A percentile compares a stretch with the other conserved stretches of the same genome.
These are phyloP conservation scores for Poecilia picta DNA, from an alignment of 2,797 vertebrate species.

Conservation along the genomic window DNA sequence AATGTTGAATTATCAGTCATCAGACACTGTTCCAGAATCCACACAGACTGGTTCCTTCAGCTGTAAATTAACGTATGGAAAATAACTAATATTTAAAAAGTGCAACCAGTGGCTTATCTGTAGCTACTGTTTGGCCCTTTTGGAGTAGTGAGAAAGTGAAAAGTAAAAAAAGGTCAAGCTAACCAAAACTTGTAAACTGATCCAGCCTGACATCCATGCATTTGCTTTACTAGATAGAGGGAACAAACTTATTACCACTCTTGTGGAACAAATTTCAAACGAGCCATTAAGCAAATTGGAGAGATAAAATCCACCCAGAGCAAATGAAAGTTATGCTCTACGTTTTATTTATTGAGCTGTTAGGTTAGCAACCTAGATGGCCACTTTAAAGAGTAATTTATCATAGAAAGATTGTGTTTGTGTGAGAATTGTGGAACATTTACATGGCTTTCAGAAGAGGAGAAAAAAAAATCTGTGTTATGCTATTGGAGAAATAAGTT, in stretches of 20 bases:
- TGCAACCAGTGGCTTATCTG: constrained; percentile 70
- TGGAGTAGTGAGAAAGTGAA: constrained; percentile 81
- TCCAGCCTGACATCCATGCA: constrained; percentile 82
- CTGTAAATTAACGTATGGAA: background rate
- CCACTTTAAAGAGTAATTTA: background rate
- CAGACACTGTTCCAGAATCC: background rate
- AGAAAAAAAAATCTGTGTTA: constrained; percentile 53
- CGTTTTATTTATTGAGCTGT: background rate
- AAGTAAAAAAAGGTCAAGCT: constrained; percentile 73
- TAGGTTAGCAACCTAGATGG: constrained; percentile 8
- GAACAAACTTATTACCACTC: constrained; percentile 4
- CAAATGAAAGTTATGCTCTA: constrained; percentile 20
- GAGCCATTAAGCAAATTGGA: constrained; percentile 29
- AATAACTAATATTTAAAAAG: background rate
- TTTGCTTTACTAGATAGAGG: constrained; percentile 24
- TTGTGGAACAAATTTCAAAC: constrained; percentile 34
- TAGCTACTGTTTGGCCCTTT: constrained; percentile 88
- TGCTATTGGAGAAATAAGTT: constrained; percentile 83
- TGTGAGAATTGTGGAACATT: background rate
- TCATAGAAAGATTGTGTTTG: background rate
- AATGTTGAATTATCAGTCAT: background rate
- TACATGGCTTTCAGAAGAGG: background rate
- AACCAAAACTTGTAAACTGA: background rate
- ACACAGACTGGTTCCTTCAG: background rate
- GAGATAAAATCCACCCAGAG: constrained; percentile 11